These are phyloP conservation scores for Apoderus coryli DNA, from an alignment of 2,888 invertebrate genomes.

Conservation along the genomic window DNA sequence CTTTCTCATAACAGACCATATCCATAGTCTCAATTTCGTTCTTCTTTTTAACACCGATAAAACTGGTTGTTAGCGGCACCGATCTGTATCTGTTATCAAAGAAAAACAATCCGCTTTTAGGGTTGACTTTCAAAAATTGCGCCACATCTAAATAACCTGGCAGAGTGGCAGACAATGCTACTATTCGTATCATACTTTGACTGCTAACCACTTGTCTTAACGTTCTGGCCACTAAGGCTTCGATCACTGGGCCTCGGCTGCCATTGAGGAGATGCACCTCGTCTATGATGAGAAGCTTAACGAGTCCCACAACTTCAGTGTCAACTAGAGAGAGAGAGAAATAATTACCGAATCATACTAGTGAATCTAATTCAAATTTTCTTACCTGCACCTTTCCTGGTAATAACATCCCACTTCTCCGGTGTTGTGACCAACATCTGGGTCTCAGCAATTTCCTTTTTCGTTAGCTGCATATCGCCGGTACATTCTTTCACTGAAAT, in stretches of 20 bases:
- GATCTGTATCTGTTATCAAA: slow-evolving; percentile 91
- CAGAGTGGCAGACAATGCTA: slow-evolving; percentile 91
- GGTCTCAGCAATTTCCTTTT: slow-evolving; percentile 84
- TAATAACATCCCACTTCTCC: slow-evolving; percentile 99
- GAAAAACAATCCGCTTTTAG: slow-evolving; percentile 80
- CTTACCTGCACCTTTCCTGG: slow-evolving; percentile 74
- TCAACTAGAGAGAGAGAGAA: slow-evolving; percentile 44
- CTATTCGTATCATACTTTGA: slow-evolving; percentile 91
- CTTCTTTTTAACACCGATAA: slow-evolving; percentile 41
- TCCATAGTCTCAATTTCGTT: slow-evolving; percentile 65
- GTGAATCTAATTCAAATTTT: not conserved
- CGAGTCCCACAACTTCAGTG: slow-evolving; percentile 75
- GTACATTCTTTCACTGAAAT: slow-evolving; percentile 85
- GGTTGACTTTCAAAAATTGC: slow-evolving; percentile 84
- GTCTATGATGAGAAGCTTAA: slow-evolving; percentile 88
- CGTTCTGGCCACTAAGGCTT: slow-evolving; percentile 91
- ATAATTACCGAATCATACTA: no score
- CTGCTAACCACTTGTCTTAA: slow-evolving; percentile 81
- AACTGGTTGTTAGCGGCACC: slow-evolving; percentile 84
- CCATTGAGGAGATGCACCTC: slow-evolving; percentile 96
- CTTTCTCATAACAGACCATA: slow-evolving; percentile 84
- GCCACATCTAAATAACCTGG: slow-evolving; percentile 98
- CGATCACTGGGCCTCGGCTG: slow-evolving; percentile 93
- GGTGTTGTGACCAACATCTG: slow-evolving; percentile 98
- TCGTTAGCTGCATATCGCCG: slow-evolving; percentile 95